Percentiles rank a stretch among this genome's conserved stretches.
These are phyloP conservation scores for Epizoanthus stellaris DNA, from an alignment of 92 coral and sea anemone genomes.

Conservation along the genomic window DNA sequence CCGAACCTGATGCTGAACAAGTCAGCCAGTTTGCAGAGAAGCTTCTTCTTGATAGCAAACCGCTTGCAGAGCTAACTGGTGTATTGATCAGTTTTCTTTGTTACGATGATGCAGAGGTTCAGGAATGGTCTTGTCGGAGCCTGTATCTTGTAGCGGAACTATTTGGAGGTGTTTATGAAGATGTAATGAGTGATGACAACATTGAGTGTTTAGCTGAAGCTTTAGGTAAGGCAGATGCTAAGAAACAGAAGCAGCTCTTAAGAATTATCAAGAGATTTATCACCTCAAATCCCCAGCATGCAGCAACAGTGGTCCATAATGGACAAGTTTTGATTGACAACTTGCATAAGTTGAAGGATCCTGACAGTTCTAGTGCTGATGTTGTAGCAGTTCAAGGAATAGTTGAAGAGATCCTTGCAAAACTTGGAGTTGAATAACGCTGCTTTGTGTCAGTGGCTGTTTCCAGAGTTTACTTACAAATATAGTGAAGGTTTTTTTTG, in stretches of 20 bases:
- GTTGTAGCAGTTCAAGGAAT: slow-evolving; percentile 62
- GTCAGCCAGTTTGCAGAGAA: slow-evolving; percentile 83
- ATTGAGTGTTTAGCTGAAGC: slow-evolving; percentile 84
- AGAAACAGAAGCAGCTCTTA: slow-evolving; percentile 82
- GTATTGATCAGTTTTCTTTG: slow-evolving; percentile 83
- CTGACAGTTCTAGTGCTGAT: slow-evolving; percentile 55
- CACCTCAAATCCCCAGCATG: slow-evolving; percentile 73
- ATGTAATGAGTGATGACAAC: slow-evolving; percentile 83
- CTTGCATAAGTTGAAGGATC: slow-evolving; percentile 32
- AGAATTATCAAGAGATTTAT: slow-evolving; percentile 91
- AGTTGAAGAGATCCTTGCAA: slow-evolving; percentile 62
- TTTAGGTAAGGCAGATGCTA: slow-evolving; percentile 65
- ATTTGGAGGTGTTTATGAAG: slow-evolving; percentile 90
- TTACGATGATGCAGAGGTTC: slow-evolving; percentile 82
- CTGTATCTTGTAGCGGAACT: slow-evolving; percentile 92
- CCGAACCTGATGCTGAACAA: slow-evolving; percentile 50
- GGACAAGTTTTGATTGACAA: slow-evolving; percentile 64
- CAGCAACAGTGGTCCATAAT: slow-evolving; percentile 33
- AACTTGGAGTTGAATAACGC: slow-evolving; percentile 50
- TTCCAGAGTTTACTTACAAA: neutral
- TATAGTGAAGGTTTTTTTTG: neutral
- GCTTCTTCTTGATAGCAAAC: slow-evolving; percentile 86
- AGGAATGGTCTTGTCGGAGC: slow-evolving; percentile 83
- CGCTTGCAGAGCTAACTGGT: slow-evolving; percentile 86
- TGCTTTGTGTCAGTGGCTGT: neutral